A percentile compares a stretch with the other conserved stretches of the same genome.
phyloP scores from a whole-genome alignment of 2,113 vertebrate genomes.

The Silurus meridionalis region DNA sequence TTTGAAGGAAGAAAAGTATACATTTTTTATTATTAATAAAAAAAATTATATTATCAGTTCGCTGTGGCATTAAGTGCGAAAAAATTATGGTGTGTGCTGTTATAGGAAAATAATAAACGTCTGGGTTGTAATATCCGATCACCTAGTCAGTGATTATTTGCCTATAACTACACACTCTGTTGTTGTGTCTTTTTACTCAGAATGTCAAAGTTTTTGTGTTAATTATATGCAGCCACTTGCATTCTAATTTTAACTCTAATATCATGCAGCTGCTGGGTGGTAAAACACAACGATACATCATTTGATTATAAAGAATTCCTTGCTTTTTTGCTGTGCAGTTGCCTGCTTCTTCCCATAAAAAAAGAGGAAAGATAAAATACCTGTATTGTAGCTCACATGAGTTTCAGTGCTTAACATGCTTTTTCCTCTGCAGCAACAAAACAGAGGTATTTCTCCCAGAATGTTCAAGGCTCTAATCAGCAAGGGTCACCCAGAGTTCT shows the following conservation, averaged over 20 bases:
- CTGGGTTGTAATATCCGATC: not conserved
- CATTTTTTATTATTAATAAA: not conserved
- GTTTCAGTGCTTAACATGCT: conserved; percentile 32
- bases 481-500: conserved; percentile 91
- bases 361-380: not conserved
- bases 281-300: not conserved
- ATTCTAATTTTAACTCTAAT: not conserved
- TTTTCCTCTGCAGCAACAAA: conserved; percentile 77
- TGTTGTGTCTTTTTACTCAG: not conserved
- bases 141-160: not conserved
- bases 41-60: not conserved
- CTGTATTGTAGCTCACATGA: conserved; percentile 12
- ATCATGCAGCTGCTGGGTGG: not conserved
- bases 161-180: not conserved
- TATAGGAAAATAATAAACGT: not conserved
- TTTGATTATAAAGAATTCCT: not conserved
- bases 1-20: too few relatives aligned
- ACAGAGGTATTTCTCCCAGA: conserved; percentile 85
- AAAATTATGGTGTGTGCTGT: not conserved
- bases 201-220: not conserved
- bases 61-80: not conserved
- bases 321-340: not conserved
- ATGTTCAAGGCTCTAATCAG: conserved; percentile 95
- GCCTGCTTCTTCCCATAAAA: not conserved
- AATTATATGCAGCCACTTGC: not conserved